These are phyloP conservation scores for Patiria pectinifera DNA, from an alignment of 53 echinoderm and acorn worm genomes.

Conservation along the genomic window DNA sequence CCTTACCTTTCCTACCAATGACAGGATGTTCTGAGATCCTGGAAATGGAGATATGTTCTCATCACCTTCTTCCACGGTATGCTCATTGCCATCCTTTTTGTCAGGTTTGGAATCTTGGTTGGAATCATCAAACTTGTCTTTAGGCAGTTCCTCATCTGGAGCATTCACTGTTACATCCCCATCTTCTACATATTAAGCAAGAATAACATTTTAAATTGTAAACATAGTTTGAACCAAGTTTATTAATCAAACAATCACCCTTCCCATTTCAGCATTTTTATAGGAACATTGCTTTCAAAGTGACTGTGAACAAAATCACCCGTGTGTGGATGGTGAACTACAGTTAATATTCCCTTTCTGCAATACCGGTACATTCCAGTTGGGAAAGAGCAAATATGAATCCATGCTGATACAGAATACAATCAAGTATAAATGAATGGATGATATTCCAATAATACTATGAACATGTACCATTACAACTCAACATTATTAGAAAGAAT, in stretches of 20 bases:
- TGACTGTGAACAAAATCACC: too few species aligned
- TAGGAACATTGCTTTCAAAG: too few species aligned
- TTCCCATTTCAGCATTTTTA: not conserved
- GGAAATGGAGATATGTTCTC: not conserved
- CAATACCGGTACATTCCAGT: too few species aligned
- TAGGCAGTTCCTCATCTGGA: not conserved
- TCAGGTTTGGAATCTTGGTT: not conserved
- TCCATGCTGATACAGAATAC: too few species aligned
- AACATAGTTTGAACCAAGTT: not conserved
- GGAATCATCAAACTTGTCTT: conserved; percentile 21
- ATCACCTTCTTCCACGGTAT: conserved; percentile 12
- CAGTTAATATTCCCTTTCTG: too few species aligned
- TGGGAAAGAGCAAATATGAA: too few species aligned
- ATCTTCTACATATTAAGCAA: conserved; percentile 53
- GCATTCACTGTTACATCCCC: conserved; percentile 65
- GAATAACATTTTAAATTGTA: not conserved
- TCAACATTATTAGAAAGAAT: too few species aligned
- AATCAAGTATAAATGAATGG: too few species aligned
- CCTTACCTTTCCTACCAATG: conserved; percentile 29
- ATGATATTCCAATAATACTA: too few species aligned
- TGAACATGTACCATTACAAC: too few species aligned
- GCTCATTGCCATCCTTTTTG: conserved; percentile 1
- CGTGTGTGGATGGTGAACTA: too few species aligned
- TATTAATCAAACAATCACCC: not conserved
- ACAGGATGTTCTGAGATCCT: conserved; percentile 58